Percentiles rank a stretch among this genome's conserved stretches.
Conservation (phyloP, 2,888 invertebrate species). For the Heliconius charithonia region DNA sequence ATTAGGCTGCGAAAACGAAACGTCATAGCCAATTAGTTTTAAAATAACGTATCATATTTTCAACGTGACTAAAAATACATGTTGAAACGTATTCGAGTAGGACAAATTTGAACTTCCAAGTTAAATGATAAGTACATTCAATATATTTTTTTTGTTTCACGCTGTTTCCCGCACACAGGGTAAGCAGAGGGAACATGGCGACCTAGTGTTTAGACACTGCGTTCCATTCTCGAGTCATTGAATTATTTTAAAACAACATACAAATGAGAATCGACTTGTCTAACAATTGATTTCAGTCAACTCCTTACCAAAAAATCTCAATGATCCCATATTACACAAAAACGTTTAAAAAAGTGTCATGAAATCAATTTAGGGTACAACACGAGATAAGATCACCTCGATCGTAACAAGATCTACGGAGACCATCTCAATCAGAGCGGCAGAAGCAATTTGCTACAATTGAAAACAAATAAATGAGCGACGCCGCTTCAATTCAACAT, state of each 20-base stretch:
- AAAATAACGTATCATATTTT: neutral
- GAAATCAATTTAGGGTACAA: slow-evolving; percentile 33
- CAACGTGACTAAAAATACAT: neutral
- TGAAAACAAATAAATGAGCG: slow-evolving; percentile 73
- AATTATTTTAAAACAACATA: no score
- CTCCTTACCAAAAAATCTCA: neutral
- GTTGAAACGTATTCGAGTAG: no score
- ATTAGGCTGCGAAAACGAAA: slow-evolving; percentile 8
- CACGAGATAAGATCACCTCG: slow-evolving; percentile 52
- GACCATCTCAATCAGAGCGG: slow-evolving; percentile 68
- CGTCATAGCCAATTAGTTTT: slow-evolving; percentile 6
- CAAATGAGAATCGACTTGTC: neutral
- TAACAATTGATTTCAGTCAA: neutral
- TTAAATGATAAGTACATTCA: no score
- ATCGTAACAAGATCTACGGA: slow-evolving; percentile 61
- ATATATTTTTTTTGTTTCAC: no score
- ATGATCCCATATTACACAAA: neutral
- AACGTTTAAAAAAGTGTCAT: slow-evolving; percentile 23
- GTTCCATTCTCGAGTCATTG: no score
- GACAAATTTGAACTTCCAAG: no score
- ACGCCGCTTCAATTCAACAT: slow-evolving; percentile 57
- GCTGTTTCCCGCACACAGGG: no score
- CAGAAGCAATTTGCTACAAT: slow-evolving; percentile 72
- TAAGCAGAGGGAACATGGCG: no score
- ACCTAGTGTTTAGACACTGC: no score